These are phyloP conservation scores for Chauna torquata DNA, from an alignment of 2,113 vertebrate genomes.

Conservation along the genomic window DNA sequence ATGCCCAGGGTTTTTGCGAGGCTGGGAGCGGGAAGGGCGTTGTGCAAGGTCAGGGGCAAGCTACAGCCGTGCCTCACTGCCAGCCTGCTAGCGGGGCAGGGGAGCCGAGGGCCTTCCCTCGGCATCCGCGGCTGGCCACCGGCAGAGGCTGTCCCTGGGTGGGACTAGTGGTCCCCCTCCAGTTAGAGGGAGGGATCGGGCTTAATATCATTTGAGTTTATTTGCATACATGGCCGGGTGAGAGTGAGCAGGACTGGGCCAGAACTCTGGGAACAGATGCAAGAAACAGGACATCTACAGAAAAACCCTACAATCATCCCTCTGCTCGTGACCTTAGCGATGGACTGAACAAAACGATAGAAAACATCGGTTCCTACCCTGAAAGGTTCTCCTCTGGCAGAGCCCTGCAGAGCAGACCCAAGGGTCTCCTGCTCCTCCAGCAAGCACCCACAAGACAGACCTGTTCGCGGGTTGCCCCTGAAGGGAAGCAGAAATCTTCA, in stretches of 20 bases:
- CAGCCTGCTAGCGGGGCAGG: accelerated
- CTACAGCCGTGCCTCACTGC: neutral
- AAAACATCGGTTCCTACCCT: neutral
- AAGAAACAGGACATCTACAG: neutral
- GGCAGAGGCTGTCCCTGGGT: neutral
- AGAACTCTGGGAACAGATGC: neutral
- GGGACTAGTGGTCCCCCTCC: neutral
- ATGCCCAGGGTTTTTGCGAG: neutral
- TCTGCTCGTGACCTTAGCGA: neutral
- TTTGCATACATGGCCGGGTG: accelerated
- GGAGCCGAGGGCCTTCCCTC: accelerated
- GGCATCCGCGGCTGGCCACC: accelerated
- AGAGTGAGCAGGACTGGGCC: neutral
- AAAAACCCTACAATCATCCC: neutral
- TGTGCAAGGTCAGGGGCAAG: neutral
- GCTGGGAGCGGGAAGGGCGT: neutral
- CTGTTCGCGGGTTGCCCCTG: neutral
- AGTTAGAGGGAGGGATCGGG: neutral
- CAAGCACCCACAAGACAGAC: neutral
- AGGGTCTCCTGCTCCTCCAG: neutral
- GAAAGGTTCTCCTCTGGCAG: neutral
- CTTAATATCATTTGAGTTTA: neutral
- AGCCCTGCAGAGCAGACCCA: neutral
- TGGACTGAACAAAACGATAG: neutral
- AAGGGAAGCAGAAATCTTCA: neutral